Base-by-base conservation (phyloP, 2,888 invertebrate genomes). In the Drosophila hamatofila region DNA sequence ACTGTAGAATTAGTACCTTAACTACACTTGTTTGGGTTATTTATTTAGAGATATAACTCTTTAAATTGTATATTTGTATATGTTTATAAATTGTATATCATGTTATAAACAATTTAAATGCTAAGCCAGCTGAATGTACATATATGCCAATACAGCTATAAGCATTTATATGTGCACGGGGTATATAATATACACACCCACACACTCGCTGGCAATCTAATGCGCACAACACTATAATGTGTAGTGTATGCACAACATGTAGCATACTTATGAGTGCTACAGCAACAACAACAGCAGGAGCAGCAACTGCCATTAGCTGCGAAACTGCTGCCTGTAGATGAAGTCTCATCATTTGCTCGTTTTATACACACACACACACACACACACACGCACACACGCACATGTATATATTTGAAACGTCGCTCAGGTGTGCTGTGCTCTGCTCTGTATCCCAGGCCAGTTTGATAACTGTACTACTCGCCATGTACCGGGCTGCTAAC, bases 261-360 rank as follows among this genome's bases (percentile, higher is more conserved):
- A 71, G 68, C 75, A 75, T 75, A 78, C 78, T 71, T 74, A 79
- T 72, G 64, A 70, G 75, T 58, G 62, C 67, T 71, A 39, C 56
- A 59, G 42, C 52, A 46, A 23, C 52, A 42, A 42, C 59, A 69
- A 74, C 46, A 55, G 5, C 14, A 35, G 7, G 16, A 14, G 16
- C 35, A 37, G 9, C 41, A 18, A 49, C 55, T 41, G 48, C 57
- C 58, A 66, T 65, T 65, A 65, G 44, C 35, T 65, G 37, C 33
- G 64, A 63, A 35, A 37, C 59, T 49, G 58, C 30, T 48, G 41
- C 18, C 55, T 37, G 63, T 48, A 56, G 37, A 44, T 51, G 68
- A 51, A 57, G 80, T 68, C 85, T 79, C 87, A 86, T 86, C 89
- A 84, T 82, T 87, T 77, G 77, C 85, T 87, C 85, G 83, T 89